Evolutionary conservation across 2,797 vertebrate genomes (phyloP).

Genomic region (Fundulus diaphanus): DNA sequence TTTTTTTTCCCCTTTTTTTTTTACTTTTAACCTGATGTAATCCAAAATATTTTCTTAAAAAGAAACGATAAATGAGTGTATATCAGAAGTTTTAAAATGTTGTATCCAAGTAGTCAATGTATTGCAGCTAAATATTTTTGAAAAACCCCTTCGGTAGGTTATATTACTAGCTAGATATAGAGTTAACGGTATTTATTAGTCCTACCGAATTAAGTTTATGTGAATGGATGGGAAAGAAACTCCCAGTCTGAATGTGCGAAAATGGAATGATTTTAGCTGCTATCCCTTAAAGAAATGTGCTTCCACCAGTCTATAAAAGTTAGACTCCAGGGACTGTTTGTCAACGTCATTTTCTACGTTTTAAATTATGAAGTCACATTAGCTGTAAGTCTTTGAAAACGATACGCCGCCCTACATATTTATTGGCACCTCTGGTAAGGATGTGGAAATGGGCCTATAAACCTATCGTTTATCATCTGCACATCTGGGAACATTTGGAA

Average conservation of each 20-base stretch:
- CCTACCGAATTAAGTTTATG: constrained; percentile 5
- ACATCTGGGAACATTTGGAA: background rate
- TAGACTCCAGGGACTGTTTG: constrained; percentile 5
- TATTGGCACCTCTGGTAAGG: background rate
- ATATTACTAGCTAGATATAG: background rate
- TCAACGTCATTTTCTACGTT: background rate
- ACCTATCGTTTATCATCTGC: background rate
- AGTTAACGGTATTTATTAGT: constrained; percentile 8
- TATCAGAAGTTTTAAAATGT: constrained; percentile 21
- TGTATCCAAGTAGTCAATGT: constrained; percentile 7
- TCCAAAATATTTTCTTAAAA: constrained; percentile 14
- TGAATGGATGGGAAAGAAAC: constrained; percentile 33
- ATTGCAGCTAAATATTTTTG: background rate
- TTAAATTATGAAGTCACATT: constrained; percentile 12
- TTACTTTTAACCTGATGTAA: constrained; percentile 1
- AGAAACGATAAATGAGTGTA: constrained; percentile 1
- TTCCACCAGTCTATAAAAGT: constrained; percentile 15
- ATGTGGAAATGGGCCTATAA: background rate
- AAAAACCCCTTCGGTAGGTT: background rate
- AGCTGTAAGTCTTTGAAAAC: background rate
- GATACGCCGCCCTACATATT: background rate
- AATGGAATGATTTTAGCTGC: constrained; percentile 48
- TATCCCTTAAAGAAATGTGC: constrained; percentile 26
- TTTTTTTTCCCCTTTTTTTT: background rate
- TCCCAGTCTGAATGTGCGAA: background rate